Conservation (phyloP, 2,797 vertebrate species). For the Cuculus canorus region DNA sequence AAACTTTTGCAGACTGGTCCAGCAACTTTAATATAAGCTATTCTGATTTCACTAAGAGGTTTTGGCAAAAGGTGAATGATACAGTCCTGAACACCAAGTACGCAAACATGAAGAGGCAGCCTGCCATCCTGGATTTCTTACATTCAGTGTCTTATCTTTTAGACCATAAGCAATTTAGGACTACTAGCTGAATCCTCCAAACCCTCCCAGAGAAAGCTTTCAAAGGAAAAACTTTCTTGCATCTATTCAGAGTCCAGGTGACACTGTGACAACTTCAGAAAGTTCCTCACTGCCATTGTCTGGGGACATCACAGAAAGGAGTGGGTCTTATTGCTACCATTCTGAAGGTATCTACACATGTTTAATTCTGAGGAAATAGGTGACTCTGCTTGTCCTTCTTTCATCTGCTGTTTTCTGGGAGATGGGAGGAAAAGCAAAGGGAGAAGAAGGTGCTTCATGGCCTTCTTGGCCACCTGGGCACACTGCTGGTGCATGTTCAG, state of each 20-base stretch:
- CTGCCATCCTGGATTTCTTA: neutral
- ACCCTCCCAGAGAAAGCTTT: neutral
- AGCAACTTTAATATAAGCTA: neutral
- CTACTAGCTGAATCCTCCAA: neutral
- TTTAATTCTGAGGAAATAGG: neutral
- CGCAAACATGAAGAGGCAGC: fast-evolving
- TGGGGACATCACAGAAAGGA: no score
- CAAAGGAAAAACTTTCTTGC: neutral
- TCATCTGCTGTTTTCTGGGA: neutral
- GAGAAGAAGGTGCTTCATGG: neutral
- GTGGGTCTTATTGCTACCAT: neutral
- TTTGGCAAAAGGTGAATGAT: neutral
- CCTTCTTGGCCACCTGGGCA: no score
- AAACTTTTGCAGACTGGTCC: neutral
- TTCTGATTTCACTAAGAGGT: neutral
- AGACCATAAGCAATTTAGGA: neutral
- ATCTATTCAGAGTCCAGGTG: neutral
- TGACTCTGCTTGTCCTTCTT: neutral
- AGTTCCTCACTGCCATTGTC: neutral
- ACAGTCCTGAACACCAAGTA: neutral
- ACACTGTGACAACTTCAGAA: neutral
- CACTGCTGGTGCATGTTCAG: no score
- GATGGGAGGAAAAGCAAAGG: neutral
- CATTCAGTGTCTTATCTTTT: neutral
- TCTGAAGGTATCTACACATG: neutral